Percentiles rank a stretch among this genome's conserved stretches.
These are phyloP conservation scores for Baryphthengus martii DNA, from an alignment of 2,113 vertebrate species.

Conservation along the genomic window DNA sequence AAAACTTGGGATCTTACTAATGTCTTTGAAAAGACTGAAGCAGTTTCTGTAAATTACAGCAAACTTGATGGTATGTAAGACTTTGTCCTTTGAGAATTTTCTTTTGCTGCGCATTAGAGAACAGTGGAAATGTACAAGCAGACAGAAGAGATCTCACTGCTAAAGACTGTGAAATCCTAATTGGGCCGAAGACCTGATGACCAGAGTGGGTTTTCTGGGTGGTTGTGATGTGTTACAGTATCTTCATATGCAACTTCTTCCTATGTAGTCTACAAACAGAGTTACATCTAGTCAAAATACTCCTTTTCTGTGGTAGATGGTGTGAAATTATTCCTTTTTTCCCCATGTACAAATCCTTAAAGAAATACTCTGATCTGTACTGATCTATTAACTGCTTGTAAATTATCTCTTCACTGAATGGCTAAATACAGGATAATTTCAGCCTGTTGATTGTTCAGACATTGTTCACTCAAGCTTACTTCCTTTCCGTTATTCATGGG, in stretches of 20 bases:
- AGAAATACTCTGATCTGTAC: neutral
- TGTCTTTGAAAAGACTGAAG: neutral
- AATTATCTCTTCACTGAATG: neutral
- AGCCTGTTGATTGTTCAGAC: neutral
- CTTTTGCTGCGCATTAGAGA: neutral
- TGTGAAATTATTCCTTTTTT: neutral
- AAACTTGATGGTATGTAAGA: neutral
- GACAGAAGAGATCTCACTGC: neutral
- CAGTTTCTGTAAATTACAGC: neutral
- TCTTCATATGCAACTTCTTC: neutral
- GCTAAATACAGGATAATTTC: neutral
- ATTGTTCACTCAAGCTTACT: neutral
- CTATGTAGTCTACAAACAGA: neutral
- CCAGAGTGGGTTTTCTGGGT: no score
- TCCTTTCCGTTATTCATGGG: neutral
- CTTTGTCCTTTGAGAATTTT: neutral
- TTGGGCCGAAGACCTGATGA: no score
- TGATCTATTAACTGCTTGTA: neutral
- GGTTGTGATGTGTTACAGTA: neutral
- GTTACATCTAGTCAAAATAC: neutral
- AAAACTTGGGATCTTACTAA: neutral
- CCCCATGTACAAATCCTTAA: neutral
- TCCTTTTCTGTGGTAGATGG: neutral
- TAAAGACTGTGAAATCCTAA: neutral
- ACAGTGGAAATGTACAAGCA: neutral